A percentile compares a stretch with the other conserved stretches of the same genome.
These are phyloP conservation scores for Neomorphus geoffroyi DNA, from an alignment of 2,797 vertebrate species.

Conservation along the genomic window DNA sequence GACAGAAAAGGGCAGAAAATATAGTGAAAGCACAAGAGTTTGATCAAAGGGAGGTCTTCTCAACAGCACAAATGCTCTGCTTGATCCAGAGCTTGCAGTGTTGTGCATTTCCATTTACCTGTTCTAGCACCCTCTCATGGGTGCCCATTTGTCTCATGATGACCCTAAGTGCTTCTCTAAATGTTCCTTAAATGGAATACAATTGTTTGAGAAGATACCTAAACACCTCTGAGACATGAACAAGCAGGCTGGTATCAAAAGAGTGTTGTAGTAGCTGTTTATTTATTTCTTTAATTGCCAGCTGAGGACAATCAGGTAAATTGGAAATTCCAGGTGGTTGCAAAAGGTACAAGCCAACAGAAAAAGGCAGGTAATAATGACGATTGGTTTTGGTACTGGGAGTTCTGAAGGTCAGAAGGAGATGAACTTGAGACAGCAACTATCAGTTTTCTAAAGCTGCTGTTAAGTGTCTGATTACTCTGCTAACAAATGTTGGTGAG, in stretches of 20 bases:
- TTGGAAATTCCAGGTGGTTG: constrained; percentile 7
- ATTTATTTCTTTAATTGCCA: neutral
- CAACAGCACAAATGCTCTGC: neutral
- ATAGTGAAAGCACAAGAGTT: rapidly evolving
- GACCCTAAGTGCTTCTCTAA: neutral
- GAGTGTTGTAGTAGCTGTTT: neutral
- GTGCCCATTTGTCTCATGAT: neutral
- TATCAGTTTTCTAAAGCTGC: neutral
- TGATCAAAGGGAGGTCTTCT: rapidly evolving
- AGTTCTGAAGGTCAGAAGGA: constrained; percentile 24
- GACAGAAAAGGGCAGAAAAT: neutral
- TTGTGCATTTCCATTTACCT: neutral
- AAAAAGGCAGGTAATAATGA: constrained; percentile 10
- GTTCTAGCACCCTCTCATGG: neutral
- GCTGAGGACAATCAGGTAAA: constrained; percentile 30
- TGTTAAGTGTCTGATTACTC: neutral
- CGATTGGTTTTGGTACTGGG: neutral
- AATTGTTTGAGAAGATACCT: neutral
- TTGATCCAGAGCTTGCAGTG: neutral
- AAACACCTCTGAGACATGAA: neutral
- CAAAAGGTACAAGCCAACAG: constrained; percentile 27
- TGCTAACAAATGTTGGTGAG: neutral
- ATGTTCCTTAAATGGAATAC: neutral
- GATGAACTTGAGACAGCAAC: neutral
- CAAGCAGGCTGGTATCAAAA: neutral